phyloP scores from a whole-genome alignment of 2,888 invertebrate species.

The Aplocera efformata region DNA sequence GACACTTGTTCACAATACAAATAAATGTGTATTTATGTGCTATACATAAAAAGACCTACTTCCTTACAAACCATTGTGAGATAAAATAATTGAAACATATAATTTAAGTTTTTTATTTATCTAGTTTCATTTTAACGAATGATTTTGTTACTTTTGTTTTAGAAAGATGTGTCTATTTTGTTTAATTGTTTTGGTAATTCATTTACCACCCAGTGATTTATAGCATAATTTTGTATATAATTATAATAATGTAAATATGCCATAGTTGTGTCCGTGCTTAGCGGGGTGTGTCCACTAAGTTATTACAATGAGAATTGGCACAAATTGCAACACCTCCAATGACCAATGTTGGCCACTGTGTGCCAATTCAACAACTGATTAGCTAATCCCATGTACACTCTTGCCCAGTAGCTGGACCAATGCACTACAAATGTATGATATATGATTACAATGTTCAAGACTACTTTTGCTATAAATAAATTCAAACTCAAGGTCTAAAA shows the following conservation, averaged over 20 bases:
- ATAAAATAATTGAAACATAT: not conserved
- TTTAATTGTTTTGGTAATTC: slow-evolving; percentile 41
- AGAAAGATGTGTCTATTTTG: slow-evolving; percentile 66
- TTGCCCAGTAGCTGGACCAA: no score
- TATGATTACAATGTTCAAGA: no score
- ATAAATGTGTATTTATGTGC: no score
- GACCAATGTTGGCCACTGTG: no score
- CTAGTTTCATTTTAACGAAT: slow-evolving; percentile 34
- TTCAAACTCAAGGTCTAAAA: no score
- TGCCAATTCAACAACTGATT: no score
- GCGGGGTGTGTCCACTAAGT: slow-evolving; percentile 6
- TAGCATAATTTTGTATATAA: slow-evolving; percentile 25
- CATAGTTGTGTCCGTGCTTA: slow-evolving; percentile 16
- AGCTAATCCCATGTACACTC: no score
- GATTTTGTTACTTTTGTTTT: slow-evolving; percentile 68
- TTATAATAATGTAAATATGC: slow-evolving; percentile 18
- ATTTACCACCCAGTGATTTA: slow-evolving; percentile 31
- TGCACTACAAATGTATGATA: no score
- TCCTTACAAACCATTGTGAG: no score
- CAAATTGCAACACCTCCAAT: not conserved
- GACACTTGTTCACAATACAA: no score
- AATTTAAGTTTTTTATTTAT: slow-evolving; percentile 61
- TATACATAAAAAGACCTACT: no score
- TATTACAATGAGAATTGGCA: not conserved
- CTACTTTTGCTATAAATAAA: no score